These are phyloP conservation scores for Pseudoips prasinana DNA, from an alignment of 2,888 invertebrate species.

Conservation along the genomic window DNA sequence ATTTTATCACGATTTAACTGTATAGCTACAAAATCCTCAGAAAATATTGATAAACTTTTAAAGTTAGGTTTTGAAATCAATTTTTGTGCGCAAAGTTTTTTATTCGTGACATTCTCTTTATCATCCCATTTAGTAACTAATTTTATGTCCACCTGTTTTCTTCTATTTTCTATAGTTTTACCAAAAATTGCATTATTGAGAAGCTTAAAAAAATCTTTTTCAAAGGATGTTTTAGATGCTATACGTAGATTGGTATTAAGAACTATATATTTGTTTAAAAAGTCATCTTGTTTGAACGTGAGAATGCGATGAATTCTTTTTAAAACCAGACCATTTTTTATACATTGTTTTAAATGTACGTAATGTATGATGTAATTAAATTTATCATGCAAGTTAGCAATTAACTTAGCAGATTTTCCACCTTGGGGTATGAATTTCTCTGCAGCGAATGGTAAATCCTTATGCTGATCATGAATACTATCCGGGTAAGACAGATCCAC, in stretches of 20 bases:
- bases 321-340: slow-evolving; percentile 3
- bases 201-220: slow-evolving; percentile 10
- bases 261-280: slow-evolving; percentile 34
- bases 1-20: background rate
- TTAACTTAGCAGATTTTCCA: slow-evolving; percentile 21
- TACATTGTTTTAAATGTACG: background rate
- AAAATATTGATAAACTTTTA: background rate
- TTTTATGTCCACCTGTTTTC: slow-evolving; percentile 5
- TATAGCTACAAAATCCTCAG: slow-evolving; percentile 1
- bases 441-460: slow-evolving; percentile 13
- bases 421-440: slow-evolving; percentile 17
- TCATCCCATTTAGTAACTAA: slow-evolving; percentile 1
- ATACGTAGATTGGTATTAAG: background rate
- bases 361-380: slow-evolving; percentile 38
- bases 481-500: slow-evolving; percentile 20
- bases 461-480: background rate
- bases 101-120: background rate
- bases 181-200: slow-evolving; percentile 11
- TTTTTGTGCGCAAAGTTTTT: slow-evolving; percentile 1
- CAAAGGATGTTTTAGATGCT: background rate
- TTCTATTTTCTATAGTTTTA: slow-evolving; percentile 10
- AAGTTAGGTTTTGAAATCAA: background rate
- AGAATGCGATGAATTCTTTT: slow-evolving; percentile 37
- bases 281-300: slow-evolving; percentile 35
- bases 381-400: slow-evolving; percentile 32